Conservation (phyloP, 2,797 vertebrate genomes). For the Phaenicophaeus curvirostris region DNA sequence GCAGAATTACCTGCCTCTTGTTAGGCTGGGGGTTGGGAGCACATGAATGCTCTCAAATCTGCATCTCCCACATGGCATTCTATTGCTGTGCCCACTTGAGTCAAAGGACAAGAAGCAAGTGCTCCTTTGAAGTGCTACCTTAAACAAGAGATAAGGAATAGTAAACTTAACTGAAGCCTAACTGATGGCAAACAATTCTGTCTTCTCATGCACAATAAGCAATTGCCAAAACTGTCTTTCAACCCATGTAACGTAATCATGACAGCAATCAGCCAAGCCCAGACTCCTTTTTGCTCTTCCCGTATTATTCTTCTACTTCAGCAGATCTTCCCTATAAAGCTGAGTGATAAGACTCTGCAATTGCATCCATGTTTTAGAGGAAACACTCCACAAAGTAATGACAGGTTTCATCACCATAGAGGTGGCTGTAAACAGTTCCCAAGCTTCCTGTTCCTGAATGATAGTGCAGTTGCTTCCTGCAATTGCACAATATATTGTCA, state of each 20-base stretch:
- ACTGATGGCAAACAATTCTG: conserved; percentile 57
- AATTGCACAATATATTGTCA: conserved; percentile 72
- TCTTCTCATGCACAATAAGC: conserved; percentile 58
- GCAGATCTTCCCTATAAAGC: conserved; percentile 34
- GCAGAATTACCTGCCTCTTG: not conserved
- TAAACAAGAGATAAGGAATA: conserved; percentile 77
- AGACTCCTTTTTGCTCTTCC: not conserved
- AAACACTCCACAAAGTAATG: conserved; percentile 36
- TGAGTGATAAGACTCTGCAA: conserved; percentile 46
- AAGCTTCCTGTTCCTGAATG: conserved; percentile 12
- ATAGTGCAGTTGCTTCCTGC: conserved; percentile 52
- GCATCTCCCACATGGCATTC: conserved; percentile 49
- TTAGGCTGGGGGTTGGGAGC: not conserved
- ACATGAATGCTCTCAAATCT: conserved; percentile 34
- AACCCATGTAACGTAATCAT: conserved; percentile 30
- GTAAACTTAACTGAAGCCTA: conserved; percentile 65
- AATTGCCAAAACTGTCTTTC: conserved; percentile 57
- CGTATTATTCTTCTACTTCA: conserved; percentile 40
- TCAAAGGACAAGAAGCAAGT: conserved; percentile 66
- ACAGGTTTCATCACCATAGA: conserved; percentile 11
- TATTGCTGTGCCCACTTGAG: conserved; percentile 64
- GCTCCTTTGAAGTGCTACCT: conserved; percentile 76
- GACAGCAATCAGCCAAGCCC: conserved; percentile 47
- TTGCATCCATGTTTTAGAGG: conserved; percentile 16
- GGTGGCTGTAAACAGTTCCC: conserved; percentile 15